A percentile compares a stretch with the other conserved stretches of the same genome.
Conservation (phyloP, 2,113 vertebrate species). For the Xiphophorus couchianus region DNA sequence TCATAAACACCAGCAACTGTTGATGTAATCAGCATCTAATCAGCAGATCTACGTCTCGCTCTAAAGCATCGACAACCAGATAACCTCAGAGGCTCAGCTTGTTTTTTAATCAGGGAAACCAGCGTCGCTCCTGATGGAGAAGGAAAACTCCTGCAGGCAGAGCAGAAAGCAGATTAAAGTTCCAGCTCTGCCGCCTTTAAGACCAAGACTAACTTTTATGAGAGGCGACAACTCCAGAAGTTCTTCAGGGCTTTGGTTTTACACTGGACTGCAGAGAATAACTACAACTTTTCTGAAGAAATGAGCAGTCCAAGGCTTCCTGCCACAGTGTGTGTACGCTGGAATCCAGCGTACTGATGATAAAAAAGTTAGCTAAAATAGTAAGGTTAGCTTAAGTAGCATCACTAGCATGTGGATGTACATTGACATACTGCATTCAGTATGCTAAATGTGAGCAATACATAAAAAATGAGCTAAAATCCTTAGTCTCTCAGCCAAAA, state of each 20-base stretch:
- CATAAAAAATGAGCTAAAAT: no score
- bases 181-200: neutral
- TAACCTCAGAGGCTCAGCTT: constrained; percentile 5
- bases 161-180: neutral
- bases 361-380: no score
- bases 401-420: no score
- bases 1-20: neutral
- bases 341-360: no score
- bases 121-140: neutral
- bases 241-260: neutral
- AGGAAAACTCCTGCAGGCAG: neutral
- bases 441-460: no score
- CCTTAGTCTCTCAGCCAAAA: no score
- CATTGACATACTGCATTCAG: no score
- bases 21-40: neutral
- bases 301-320: no score
- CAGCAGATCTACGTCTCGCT: neutral
- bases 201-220: neutral
- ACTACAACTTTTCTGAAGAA: neutral
- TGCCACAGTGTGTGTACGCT: no score
- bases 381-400: no score
- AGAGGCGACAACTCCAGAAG: neutral
- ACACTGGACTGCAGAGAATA: neutral
- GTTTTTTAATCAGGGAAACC: constrained; percentile 7
- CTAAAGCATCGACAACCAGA: constrained; percentile 12